phyloP scores from a whole-genome alignment of 2,113 vertebrate genomes.

The Ophiodon elongatus region DNA sequence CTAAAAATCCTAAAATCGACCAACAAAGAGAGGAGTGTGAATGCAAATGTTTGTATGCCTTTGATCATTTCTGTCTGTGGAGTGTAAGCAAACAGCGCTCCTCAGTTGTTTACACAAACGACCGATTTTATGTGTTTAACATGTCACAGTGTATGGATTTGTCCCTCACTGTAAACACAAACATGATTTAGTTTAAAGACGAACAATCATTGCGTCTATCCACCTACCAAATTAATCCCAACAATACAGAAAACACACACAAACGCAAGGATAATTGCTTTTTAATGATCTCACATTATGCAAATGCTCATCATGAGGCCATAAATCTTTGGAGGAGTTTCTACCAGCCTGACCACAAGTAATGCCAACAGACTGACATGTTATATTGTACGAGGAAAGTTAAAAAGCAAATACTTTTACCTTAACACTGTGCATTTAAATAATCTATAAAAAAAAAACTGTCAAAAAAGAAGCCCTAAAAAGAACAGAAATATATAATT shows the following conservation, averaged over 20 bases:
- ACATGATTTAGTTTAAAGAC: slow-evolving; percentile 54
- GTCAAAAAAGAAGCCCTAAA: background rate
- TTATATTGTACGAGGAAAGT: slow-evolving; percentile 37
- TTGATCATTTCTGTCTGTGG: slow-evolving; percentile 7
- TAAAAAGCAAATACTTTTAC: slow-evolving; percentile 24
- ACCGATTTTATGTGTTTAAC: slow-evolving; percentile 28
- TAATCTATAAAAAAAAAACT: background rate
- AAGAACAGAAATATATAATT: background rate
- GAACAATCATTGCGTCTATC: slow-evolving; percentile 43
- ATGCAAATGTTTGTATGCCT: slow-evolving; percentile 38
- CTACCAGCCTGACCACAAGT: slow-evolving; percentile 79
- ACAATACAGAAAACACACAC: slow-evolving; percentile 57
- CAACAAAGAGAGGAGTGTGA: slow-evolving; percentile 6
- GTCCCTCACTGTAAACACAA: slow-evolving; percentile 44
- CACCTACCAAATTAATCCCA: slow-evolving; percentile 65
- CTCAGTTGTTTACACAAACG: slow-evolving; percentile 37
- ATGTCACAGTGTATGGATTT: slow-evolving; percentile 42
- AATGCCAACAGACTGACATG: slow-evolving; percentile 66
- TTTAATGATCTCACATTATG: slow-evolving; percentile 95
- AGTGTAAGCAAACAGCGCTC: slow-evolving; percentile 15
- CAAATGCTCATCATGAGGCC: slow-evolving; percentile 89
- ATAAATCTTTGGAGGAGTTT: slow-evolving; percentile 85
- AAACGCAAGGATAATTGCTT: slow-evolving; percentile 88
- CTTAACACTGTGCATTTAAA: slow-evolving; percentile 12
- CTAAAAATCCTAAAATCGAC: background rate